Conservation (phyloP, 2,113 vertebrate species). For the Varanus salvator region DNA sequence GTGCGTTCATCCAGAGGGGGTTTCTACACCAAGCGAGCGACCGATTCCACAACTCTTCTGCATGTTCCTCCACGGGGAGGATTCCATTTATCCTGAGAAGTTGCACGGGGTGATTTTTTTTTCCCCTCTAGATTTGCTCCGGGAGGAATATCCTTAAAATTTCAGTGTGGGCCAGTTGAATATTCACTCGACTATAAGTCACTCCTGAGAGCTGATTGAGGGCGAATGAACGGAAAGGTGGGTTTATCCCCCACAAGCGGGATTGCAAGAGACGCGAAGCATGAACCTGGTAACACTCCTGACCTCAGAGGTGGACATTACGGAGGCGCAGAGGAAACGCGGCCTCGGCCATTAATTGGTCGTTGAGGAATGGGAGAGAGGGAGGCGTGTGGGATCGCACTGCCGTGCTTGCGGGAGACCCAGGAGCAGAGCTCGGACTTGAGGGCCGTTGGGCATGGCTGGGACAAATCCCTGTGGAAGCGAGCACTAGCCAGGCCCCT, state of each 20-base stretch:
- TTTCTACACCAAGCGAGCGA: neutral
- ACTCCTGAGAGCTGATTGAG: too few species aligned
- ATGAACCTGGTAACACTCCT: neutral
- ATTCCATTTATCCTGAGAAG: neutral
- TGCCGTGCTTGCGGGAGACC: rapidly evolving
- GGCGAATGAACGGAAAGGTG: neutral
- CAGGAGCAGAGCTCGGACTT: neutral
- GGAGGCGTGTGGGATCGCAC: neutral
- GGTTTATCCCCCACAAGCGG: neutral
- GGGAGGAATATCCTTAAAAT: neutral
- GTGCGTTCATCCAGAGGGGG: neutral
- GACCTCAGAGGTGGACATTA: neutral
- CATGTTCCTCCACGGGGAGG: too few species aligned
- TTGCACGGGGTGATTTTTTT: too few species aligned
- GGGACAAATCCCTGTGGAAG: neutral
- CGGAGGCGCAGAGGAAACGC: neutral
- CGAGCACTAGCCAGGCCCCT: neutral
- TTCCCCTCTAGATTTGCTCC: too few species aligned
- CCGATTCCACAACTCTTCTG: too few species aligned
- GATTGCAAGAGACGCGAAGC: too few species aligned
- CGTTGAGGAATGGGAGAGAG: rapidly evolving
- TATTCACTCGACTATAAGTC: neutral
- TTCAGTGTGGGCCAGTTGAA: neutral
- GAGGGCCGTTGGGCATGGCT: neutral
- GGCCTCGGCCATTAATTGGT: neutral